Percentiles rank a stretch among this genome's conserved stretches.
Evolutionary conservation across 2,888 invertebrate species (phyloP).

Genomic region (Mactromeris polynyma): DNA sequence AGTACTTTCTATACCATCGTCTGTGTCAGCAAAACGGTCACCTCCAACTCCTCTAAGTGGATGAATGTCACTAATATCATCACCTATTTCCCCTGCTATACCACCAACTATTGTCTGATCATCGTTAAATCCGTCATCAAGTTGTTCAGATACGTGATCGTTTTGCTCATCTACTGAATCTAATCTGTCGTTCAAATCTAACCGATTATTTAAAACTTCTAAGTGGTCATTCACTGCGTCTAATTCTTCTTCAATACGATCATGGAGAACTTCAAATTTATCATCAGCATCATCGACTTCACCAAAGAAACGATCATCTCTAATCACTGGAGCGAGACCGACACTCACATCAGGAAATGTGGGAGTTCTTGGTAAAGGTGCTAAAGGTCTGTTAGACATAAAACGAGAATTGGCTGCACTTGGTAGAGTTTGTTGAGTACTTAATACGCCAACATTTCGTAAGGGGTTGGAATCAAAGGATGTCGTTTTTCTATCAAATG

Average conservation of each 20-base stretch:
- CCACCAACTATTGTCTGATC: no score
- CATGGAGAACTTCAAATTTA: not conserved
- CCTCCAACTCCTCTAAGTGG: not conserved
- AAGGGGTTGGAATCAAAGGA: not conserved
- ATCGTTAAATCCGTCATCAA: not conserved
- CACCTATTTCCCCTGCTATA: not conserved
- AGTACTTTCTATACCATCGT: not conserved
- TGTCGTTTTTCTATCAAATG: not conserved
- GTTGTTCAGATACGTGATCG: not conserved
- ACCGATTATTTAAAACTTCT: not conserved
- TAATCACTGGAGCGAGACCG: not conserved
- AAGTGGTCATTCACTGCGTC: not conserved
- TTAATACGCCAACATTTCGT: not conserved
- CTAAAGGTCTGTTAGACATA: not conserved
- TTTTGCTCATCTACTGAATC: not conserved
- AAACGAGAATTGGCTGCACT: not conserved
- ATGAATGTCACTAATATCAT: not conserved
- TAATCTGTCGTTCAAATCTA: not conserved
- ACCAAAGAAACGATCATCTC: not conserved
- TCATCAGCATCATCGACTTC: not conserved
- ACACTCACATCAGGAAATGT: not conserved
- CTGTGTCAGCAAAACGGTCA: not conserved
- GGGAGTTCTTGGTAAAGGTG: not conserved
- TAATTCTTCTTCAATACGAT: not conserved
- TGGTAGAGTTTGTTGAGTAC: not conserved